Conservation (phyloP, 92 coral and sea anemone species). For the Virgularia gustaviana region DNA sequence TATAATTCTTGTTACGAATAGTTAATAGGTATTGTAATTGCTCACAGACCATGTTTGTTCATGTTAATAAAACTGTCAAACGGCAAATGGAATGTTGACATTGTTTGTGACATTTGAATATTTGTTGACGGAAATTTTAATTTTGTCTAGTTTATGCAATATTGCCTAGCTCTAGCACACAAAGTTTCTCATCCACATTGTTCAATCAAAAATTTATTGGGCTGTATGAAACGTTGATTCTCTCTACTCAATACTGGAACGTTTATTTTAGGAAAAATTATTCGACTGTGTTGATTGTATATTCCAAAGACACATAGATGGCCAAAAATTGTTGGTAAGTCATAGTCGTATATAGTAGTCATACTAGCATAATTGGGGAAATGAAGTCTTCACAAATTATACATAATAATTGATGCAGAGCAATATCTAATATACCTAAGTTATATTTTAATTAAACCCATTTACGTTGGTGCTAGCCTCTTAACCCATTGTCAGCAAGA, state of each 20-base stretch:
- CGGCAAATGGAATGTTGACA: background rate
- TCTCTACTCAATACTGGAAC: no score
- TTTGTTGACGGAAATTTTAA: background rate
- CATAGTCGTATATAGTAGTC: no score
- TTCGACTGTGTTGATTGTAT: constrained; percentile 38
- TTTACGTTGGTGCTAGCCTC: no score
- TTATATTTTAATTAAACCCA: no score
- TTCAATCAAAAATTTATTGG: background rate
- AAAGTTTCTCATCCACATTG: no score
- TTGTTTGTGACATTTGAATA: background rate
- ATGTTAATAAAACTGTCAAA: background rate
- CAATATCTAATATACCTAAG: no score
- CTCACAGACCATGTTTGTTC: background rate
- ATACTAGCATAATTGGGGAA: no score
- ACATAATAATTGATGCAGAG: no score
- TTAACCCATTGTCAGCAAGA: no score
- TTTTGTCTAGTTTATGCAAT: background rate
- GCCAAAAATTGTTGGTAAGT: constrained; percentile 32
- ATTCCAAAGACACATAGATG: constrained; percentile 34
- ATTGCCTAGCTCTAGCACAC: background rate
- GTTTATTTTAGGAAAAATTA: constrained; percentile 18
- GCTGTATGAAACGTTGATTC: no score
- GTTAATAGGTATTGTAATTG: background rate
- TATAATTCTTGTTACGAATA: background rate
- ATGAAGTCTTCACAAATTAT: no score